phyloP scores from a whole-genome alignment of 1,140 invertebrate genomes.

The Drosophila arizonae region DNA sequence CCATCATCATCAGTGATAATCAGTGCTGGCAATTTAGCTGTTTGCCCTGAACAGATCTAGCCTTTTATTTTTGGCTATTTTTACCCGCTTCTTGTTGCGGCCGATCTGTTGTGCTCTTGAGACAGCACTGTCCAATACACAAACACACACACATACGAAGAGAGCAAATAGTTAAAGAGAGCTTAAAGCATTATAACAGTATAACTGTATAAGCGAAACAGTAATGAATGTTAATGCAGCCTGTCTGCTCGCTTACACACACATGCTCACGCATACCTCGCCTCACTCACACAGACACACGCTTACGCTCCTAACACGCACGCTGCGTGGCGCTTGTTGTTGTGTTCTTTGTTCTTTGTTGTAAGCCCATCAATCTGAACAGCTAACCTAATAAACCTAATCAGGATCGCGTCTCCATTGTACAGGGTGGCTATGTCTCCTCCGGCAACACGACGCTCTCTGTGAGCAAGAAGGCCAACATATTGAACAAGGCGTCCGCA shows the following conservation, averaged over 20 bases:
- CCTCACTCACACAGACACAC: constrained; percentile 26
- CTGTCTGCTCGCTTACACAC: constrained; percentile 1
- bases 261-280: neutral
- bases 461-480: constrained; percentile 88
- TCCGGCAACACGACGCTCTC: constrained; percentile 84
- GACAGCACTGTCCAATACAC: too few relatives aligned
- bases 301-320: constrained; percentile 68
- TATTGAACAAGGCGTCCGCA: constrained; percentile 85
- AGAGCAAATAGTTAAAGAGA: too few relatives aligned
- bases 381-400: constrained; percentile 80
- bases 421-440: constrained; percentile 86
- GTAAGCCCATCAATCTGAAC: constrained; percentile 62
- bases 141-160: constrained; percentile 31
- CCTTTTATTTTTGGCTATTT: too few relatives aligned
- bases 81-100: too few relatives aligned
- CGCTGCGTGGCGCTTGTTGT: constrained; percentile 75
- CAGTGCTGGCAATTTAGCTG: too few relatives aligned
- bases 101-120: too few relatives aligned
- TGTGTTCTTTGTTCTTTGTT: constrained; percentile 82
- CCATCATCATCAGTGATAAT: neutral
- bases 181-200: too few relatives aligned
- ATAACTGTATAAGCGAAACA: too few relatives aligned
- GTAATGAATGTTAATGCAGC: too few relatives aligned
- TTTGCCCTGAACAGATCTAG: too few relatives aligned
- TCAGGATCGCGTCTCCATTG: constrained; percentile 85